A percentile compares a stretch with the other conserved stretches of the same genome.
Conservation (phyloP, 2,113 vertebrate species). For the Oncorhynchus mykiss region DNA sequence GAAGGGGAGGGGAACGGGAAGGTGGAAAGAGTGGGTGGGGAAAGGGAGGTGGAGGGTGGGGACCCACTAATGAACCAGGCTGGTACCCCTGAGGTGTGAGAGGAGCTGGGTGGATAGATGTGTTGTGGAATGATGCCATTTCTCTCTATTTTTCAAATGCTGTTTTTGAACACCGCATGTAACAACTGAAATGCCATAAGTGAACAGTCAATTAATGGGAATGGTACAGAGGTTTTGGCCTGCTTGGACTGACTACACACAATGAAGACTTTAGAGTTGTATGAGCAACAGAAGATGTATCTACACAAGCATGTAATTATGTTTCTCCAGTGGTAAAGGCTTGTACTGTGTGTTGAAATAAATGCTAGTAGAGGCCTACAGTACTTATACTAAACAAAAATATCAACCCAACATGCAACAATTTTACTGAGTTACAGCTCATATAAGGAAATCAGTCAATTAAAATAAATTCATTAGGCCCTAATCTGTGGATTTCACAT, state of each 20-base stretch:
- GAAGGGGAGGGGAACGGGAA: slow-evolving; percentile 35
- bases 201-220: neutral
- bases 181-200: neutral
- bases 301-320: no score
- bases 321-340: no score
- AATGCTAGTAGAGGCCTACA: neutral
- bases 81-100: neutral
- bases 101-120: neutral
- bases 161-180: neutral
- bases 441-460: no score
- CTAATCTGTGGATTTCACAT: no score
- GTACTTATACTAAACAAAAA: neutral
- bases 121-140: neutral
- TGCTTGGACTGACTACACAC: neutral
- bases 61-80: neutral
- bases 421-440: no score
- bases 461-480: no score
- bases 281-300: no score
- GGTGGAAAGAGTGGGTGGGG: neutral
- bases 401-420: no score
- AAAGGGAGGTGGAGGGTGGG: neutral
- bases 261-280: neutral
- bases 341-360: neutral
- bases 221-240: neutral
- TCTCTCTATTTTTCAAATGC: neutral